These are phyloP conservation scores for Aphelenchoides besseyi DNA, from an alignment of 1,140 invertebrate genomes.

Conservation along the genomic window DNA sequence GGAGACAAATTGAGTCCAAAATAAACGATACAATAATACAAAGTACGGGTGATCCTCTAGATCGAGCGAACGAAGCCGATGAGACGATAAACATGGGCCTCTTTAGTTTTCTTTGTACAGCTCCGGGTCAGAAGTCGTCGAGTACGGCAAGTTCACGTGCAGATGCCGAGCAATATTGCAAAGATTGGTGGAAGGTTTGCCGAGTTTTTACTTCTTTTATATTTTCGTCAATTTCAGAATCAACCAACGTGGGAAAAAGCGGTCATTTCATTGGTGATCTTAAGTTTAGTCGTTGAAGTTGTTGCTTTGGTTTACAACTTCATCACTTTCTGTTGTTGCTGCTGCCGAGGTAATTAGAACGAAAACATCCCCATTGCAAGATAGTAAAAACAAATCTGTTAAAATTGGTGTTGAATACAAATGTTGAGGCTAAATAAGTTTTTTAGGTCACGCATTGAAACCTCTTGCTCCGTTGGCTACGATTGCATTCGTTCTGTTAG, in stretches of 20 bases:
- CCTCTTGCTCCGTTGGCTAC: constrained; percentile 35
- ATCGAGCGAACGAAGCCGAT: background rate
- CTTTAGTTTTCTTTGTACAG: constrained; percentile 28
- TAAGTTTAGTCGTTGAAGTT: constrained; percentile 29
- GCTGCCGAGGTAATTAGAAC: background rate
- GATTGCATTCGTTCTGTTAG: constrained; percentile 35
- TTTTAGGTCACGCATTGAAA: background rate
- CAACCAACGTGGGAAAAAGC: constrained; percentile 50
- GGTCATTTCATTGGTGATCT: constrained; percentile 27
- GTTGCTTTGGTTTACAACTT: constrained; percentile 48
- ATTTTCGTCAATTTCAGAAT: constrained; percentile 31
- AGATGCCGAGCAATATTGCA: constrained; percentile 19
- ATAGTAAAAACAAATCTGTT: no score
- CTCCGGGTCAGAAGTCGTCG: constrained; percentile 17
- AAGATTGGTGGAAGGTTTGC: constrained; percentile 38
- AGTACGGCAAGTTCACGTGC: background rate
- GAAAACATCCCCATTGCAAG: constrained; percentile 21
- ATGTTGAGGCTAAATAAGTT: no score
- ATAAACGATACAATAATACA: constrained; percentile 9
- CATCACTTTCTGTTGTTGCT: constrained; percentile 28
- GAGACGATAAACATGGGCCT: constrained; percentile 28
- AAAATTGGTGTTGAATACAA: constrained; percentile 35
- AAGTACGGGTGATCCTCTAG: background rate
- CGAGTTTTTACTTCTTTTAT: constrained; percentile 22
- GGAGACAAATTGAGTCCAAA: constrained; percentile 19